A percentile compares a stretch with the other conserved stretches of the same genome.
Evolutionary conservation across 2,888 invertebrate genomes (phyloP).

Genomic region (Crematogaster levior): DNA sequence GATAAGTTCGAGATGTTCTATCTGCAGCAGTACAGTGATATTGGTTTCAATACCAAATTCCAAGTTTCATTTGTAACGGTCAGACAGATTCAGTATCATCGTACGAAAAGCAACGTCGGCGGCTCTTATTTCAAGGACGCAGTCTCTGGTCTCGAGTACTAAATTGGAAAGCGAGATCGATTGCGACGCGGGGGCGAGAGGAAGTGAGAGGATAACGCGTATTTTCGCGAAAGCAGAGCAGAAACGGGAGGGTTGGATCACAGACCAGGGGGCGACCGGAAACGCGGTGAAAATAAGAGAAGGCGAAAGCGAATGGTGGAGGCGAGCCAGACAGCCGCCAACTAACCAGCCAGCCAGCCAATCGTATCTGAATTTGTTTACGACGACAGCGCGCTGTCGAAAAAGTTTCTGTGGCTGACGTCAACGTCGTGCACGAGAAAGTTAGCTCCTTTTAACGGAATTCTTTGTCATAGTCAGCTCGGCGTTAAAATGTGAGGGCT

Average conservation of each 20-base stretch:
- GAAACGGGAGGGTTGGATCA: background rate
- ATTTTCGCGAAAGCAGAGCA: slow-evolving; percentile 29
- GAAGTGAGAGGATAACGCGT: slow-evolving; percentile 4
- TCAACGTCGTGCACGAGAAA: slow-evolving; percentile 59
- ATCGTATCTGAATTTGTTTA: slow-evolving; percentile 58
- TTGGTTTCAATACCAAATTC: slow-evolving; percentile 1
- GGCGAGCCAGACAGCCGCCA: slow-evolving; percentile 22
- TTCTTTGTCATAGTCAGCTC: slow-evolving; percentile 61
- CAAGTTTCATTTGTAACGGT: slow-evolving; percentile 12
- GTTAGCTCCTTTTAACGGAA: slow-evolving; percentile 72
- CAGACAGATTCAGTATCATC: slow-evolving; percentile 5
- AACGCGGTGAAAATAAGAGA: slow-evolving; percentile 17
- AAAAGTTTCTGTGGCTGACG: slow-evolving; percentile 61
- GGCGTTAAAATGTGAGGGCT: background rate
- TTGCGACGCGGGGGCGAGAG: background rate
- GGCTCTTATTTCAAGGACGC: slow-evolving; percentile 39
- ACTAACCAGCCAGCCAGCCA: slow-evolving; percentile 25
- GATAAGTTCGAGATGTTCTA: slow-evolving; percentile 34
- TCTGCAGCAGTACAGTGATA: background rate
- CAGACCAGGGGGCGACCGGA: slow-evolving; percentile 36
- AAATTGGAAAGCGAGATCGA: slow-evolving; percentile 46
- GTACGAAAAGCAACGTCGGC: background rate
- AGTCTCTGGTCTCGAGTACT: slow-evolving; percentile 19
- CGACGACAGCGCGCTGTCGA: slow-evolving; percentile 35
- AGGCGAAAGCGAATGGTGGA: slow-evolving; percentile 8